phyloP scores from a whole-genome alignment of 2,797 vertebrate species.

The Sitta carolinensis region DNA sequence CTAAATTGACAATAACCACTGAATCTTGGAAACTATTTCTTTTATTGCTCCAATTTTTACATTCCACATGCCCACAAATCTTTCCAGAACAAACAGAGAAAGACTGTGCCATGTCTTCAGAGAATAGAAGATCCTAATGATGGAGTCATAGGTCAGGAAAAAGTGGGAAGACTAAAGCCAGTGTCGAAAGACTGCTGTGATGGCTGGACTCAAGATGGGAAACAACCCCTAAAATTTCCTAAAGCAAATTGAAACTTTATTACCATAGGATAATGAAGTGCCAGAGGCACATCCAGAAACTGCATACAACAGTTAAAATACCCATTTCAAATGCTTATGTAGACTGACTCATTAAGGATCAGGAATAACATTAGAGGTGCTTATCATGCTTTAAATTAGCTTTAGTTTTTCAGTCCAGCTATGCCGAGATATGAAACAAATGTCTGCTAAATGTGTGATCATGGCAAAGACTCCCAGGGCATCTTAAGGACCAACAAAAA shows the following conservation, averaged over 20 bases:
- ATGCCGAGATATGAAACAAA: neutral
- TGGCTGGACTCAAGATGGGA: neutral
- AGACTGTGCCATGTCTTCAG: neutral
- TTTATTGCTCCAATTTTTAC: neutral
- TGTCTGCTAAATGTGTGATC: neutral
- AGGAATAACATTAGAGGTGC: neutral
- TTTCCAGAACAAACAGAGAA: neutral
- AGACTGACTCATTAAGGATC: neutral
- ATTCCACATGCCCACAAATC: neutral
- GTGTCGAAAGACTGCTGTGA: neutral
- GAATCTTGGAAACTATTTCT: neutral
- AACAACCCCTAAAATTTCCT: neutral
- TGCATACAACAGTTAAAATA: neutral
- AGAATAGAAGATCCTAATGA: neutral
- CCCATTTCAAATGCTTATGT: neutral
- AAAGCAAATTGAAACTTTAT: neutral
- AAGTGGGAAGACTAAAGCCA: neutral
- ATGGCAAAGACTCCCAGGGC: neutral
- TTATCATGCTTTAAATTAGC: neutral
- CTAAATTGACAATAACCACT: neutral
- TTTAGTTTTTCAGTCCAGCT: neutral
- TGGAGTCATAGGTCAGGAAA: neutral
- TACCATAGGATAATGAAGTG: neutral
- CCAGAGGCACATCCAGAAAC: neutral
- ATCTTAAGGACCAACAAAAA: neutral